Evolutionary conservation across 2,797 vertebrate genomes (phyloP), one percentile per base, ranked within the genome.

Genomic region (Enoplosus armatus): DNA sequence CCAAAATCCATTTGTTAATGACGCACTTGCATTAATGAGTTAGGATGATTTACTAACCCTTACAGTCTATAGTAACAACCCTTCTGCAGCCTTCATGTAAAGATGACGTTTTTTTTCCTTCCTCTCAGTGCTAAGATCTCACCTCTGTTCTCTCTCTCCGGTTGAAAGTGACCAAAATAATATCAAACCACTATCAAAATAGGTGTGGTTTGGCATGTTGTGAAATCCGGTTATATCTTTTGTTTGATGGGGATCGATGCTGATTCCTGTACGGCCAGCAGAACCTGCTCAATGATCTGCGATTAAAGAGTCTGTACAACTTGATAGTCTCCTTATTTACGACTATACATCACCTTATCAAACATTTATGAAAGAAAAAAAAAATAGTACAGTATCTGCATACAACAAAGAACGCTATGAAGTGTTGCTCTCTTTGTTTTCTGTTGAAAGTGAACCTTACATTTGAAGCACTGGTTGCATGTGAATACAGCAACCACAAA

Each of bases 231-330:
- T 68, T 43, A 18, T 50, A 41, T 9, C 10, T 76, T 80, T 75
- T 65, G 60, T 88, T 85, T 51, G 63, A 48, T 37, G 16, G 50
- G 45, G 62, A 82, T 54, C 10, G 26, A 48, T 26, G 45, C 26
- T 43, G 78, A 80, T 88, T 87, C 85, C 41, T 70, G 88, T 72
- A 62, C 33, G 78, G 82, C 87, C 72, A 81, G 90, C 61, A 68
- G 59, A 90, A 92, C 86, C 83, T 85, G 89, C 85, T 72, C 33
- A 41, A 35, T 2, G 51, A 67, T 70, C 54, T 1, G 27, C 37
- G 70, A 59, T 74, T 60, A 45, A 82, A 71, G 41, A 56, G 18
- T 26, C 60, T 31, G 43, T 15, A 62, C 22, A 35, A 56, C 58
- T 43, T 20, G 18, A 61, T 65, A 39, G 20, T 37, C n/a, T 63